Base-by-base conservation (phyloP, 1,140 invertebrate species). In the Drosophila pruinosa region DNA sequence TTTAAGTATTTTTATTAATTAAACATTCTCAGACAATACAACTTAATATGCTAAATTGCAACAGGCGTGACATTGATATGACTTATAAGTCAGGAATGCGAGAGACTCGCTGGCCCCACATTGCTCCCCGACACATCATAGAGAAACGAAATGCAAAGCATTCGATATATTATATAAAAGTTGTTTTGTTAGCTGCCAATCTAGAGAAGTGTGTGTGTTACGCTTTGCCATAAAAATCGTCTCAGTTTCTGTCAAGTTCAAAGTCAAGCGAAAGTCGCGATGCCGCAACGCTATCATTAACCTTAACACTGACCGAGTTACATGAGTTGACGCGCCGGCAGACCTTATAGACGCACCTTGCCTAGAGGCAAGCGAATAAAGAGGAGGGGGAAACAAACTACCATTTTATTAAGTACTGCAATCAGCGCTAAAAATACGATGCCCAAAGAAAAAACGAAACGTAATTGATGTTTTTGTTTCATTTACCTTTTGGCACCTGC, bases 401-500 rank as follows among this genome's bases (percentile, higher is more conserved):
- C 21, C 47, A 28, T 31, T 56, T 65, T 36, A 41, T 41, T 45
- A 54, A 56, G 17, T 43, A 22, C 59, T 50, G 26, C 38, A 45
- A 24, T 50, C 38, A 36, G 17, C 50, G 14, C 15, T 34, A 41
- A 28, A 62, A 45, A 24, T 17, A 38, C 22, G 7, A 4, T 6
- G 3, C 14, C 17, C 21, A 47, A 36, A 38, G 19, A 45, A 26
- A 24, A 26, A 12, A 47, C 19, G n/a, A 50, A 31, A 10, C 28
- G 50, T 70, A 54, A 64, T 70, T 70, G 59, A 56, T 65, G 68
- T 62, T 61, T 52, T 62, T 54, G 58, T 72, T 53, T 54, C 39
- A 56, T 53, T 68, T 68, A 53, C 48, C 64, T 64, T 70, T 83
- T 76, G 31, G 56, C 80, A 80, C 72, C 45, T 19, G 47, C 36